Evolutionary conservation across 1,140 invertebrate genomes (phyloP), one percentile per base, ranked within the genome.

Genomic region (Batillaria attramentaria): DNA sequence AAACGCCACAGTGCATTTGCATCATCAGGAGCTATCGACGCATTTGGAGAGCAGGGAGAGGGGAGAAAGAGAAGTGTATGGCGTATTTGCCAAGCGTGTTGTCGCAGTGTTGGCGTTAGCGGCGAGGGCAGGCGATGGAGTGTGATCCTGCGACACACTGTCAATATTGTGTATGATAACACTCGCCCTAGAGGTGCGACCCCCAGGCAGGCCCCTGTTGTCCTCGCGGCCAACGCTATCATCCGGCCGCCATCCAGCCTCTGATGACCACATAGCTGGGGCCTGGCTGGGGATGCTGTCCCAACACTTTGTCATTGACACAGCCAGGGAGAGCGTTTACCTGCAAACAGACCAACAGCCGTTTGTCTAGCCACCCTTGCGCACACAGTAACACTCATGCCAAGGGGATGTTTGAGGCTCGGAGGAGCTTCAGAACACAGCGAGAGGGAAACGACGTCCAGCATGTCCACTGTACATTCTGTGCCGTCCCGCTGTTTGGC

Each of bases 151-250:
- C 31, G 16, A 43, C n/a, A 54, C 46, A 54, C 24, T 57, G 72
- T 74, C 72, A 74, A 74, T 74, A 74, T 74, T 74, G 50, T 74
- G 46, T 60, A n/a, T 28, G 37, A 74, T 60, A 74, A 60, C 72
- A 74, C 33, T 57, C 37, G 31, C 6, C 39, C 10, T 24, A 62
- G 57, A 62, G 57, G 57, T 62, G 57, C 33, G 57, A 28, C 33
- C 8, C n/a, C 31, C 31, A 80, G 41, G 20, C 20, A 50, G 6
- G n/a, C 41, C 66, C 68, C 41, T n/a, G 1, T 35, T 3, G 28
- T 35, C 16, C 33, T 10, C 6, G 28, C 62, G 24, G 10, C 31
- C 31, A n/a, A 37, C 62, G 10, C 62, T 28, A 10, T 28, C 62
- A 10, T 28, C 62, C 62, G 10, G 28, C 68, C 68, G 28, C 68